phyloP scores from a whole-genome alignment of 2,113 vertebrate genomes.

The Xenotilapia leptura region DNA sequence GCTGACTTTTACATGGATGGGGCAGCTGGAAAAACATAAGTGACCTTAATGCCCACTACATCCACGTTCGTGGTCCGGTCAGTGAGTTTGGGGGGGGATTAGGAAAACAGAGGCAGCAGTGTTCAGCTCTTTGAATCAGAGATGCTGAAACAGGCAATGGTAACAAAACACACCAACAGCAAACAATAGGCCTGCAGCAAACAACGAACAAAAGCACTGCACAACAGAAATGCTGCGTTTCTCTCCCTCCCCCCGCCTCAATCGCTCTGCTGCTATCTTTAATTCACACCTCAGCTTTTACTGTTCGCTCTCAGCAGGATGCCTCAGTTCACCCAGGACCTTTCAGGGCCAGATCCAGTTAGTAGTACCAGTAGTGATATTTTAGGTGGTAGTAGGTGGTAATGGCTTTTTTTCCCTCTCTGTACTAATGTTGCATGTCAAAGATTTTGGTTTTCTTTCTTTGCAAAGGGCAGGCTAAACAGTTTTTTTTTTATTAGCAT shows the following conservation, averaged over 20 bases:
- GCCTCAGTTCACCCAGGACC: not conserved
- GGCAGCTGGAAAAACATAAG: slow-evolving; percentile 23
- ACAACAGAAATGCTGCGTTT: slow-evolving; percentile 56
- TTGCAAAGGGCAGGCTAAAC: not conserved
- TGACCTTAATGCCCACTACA: slow-evolving; percentile 13
- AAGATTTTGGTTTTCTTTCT: not conserved
- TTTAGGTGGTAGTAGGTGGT: not conserved
- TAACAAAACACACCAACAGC: slow-evolving; percentile 48
- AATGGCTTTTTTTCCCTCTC: not conserved
- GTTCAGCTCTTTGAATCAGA: slow-evolving; percentile 43
- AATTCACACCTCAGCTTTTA: not conserved
- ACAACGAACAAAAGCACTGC: slow-evolving; percentile 30
- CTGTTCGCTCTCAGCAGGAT: not conserved
- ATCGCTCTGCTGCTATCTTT: not conserved
- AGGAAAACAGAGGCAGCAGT: slow-evolving; percentile 21
- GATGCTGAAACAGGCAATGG: slow-evolving; percentile 58
- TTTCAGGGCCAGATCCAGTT: not conserved
- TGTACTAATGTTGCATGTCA: not conserved
- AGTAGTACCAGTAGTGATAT: not conserved
- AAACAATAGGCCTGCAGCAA: slow-evolving; percentile 26
- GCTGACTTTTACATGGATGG: not conserved
- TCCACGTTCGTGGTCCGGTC: not conserved
- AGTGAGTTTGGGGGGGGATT: slow-evolving; percentile 23
- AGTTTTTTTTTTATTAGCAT: not conserved
- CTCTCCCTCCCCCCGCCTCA: not conserved